Conservation (phyloP, 2,888 invertebrate species). For the Bhutanitis thaidina region DNA sequence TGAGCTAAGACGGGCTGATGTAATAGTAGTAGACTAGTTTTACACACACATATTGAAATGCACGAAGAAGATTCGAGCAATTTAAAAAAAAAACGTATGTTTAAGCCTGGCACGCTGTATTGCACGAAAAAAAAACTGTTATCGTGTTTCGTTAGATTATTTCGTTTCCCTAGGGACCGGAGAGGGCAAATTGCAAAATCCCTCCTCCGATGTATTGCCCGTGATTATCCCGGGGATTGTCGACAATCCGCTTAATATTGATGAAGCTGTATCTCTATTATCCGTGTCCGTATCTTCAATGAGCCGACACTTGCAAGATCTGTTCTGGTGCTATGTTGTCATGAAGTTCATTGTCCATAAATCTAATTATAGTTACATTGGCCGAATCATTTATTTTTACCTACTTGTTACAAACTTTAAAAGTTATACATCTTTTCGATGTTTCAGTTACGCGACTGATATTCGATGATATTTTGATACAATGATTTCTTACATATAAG, state of each 20-base stretch:
- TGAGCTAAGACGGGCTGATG: too few species aligned
- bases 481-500: too few species aligned
- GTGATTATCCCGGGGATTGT: slow-evolving; percentile 35
- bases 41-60: too few species aligned
- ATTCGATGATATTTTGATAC: too few species aligned
- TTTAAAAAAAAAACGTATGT: slow-evolving; percentile 14
- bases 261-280: slow-evolving; percentile 39
- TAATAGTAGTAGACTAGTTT: too few species aligned
- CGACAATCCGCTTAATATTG: slow-evolving; percentile 39
- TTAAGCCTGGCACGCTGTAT: slow-evolving; percentile 24
- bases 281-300: slow-evolving; percentile 21
- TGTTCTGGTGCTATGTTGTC: slow-evolving; percentile 6
- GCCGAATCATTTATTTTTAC: neutral
- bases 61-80: neutral
- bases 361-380: too few species aligned
- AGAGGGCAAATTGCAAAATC: slow-evolving; percentile 24
- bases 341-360: neutral
- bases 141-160: slow-evolving; percentile 45
- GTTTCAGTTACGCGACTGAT: too few species aligned
- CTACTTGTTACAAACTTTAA: too few species aligned
- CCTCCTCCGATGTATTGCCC: slow-evolving; percentile 25
- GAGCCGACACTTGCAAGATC: slow-evolving; percentile 2
- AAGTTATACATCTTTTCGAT: too few species aligned
- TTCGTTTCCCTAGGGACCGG: slow-evolving; percentile 39
- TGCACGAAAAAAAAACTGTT: slow-evolving; percentile 34